Percentiles rank a stretch among this genome's conserved stretches.
phyloP scores from a whole-genome alignment of 2,797 vertebrate species.

The Megaceryle alcyon region DNA sequence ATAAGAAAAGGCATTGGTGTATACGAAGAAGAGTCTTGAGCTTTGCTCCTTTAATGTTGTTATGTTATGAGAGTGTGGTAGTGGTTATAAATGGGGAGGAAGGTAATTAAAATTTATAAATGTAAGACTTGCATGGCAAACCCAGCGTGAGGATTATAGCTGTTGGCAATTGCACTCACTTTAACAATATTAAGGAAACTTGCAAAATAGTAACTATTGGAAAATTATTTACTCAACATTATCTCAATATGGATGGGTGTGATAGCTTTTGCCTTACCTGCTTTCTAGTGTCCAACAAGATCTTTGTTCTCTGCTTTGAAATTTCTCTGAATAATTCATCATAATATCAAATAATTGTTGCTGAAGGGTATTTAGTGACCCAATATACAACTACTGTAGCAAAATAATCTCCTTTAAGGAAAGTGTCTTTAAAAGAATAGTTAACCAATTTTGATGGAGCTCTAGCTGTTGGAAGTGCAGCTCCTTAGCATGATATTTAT shows the following conservation, averaged over 20 bases:
- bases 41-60: not conserved
- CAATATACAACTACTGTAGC: not conserved
- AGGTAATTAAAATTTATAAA: constrained; percentile 35
- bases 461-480: not conserved
- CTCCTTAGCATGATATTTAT: constrained; percentile 14
- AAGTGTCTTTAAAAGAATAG: constrained; percentile 7
- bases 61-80: not conserved
- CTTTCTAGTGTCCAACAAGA: not conserved
- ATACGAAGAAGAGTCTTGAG: not conserved
- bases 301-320: not conserved
- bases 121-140: not conserved
- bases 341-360: not conserved
- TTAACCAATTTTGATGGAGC: not conserved
- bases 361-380: constrained; percentile 31
- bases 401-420: not conserved
- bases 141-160: not conserved
- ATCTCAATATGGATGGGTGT: not conserved
- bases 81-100: not conserved
- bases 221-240: not conserved
- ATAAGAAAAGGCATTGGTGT: constrained; percentile 18
- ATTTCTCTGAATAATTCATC: not conserved
- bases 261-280: not conserved
- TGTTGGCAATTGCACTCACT: not conserved
- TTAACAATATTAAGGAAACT: not conserved
- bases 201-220: not conserved